A percentile compares a stretch with the other conserved stretches of the same genome.
Evolutionary conservation across 2,113 vertebrate species (phyloP).

Genomic region (Gobius niger): DNA sequence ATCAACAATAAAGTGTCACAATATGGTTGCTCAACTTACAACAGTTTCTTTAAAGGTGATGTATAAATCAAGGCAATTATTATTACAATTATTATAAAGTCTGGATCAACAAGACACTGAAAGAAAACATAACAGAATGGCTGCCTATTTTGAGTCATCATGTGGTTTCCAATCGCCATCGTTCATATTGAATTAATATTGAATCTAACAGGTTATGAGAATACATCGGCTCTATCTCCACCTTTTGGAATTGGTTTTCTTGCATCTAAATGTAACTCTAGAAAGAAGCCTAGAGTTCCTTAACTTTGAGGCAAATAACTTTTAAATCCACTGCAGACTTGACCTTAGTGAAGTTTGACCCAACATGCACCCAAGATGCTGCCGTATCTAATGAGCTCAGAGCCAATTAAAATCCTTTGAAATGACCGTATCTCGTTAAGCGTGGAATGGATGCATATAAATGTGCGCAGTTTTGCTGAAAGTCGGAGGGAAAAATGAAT

Average conservation of each 20-base stretch:
- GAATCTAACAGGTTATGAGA: neutral
- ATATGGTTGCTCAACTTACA: no score
- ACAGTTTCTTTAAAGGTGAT: no score
- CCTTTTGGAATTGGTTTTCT: neutral
- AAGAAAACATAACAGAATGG: no score
- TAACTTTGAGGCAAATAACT: neutral
- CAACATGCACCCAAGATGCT: neutral
- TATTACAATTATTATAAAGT: no score
- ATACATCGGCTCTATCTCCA: neutral
- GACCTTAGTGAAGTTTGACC: neutral
- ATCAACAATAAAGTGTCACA: no score
- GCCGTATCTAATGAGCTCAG: constrained; percentile 1
- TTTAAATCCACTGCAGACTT: neutral
- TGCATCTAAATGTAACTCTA: neutral
- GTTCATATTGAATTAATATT: no score
- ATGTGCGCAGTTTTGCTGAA: neutral
- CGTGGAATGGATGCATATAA: neutral
- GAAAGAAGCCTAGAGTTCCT: neutral
- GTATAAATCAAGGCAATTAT: no score
- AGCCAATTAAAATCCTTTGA: constrained; percentile 9
- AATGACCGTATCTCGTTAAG: constrained; percentile 1
- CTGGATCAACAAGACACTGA: no score
- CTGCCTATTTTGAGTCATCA: no score
- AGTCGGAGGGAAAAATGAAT: neutral
- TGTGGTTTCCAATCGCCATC: no score